phyloP scores from a whole-genome alignment of 1,140 invertebrate genomes.

The Papilio polyxenes region DNA sequence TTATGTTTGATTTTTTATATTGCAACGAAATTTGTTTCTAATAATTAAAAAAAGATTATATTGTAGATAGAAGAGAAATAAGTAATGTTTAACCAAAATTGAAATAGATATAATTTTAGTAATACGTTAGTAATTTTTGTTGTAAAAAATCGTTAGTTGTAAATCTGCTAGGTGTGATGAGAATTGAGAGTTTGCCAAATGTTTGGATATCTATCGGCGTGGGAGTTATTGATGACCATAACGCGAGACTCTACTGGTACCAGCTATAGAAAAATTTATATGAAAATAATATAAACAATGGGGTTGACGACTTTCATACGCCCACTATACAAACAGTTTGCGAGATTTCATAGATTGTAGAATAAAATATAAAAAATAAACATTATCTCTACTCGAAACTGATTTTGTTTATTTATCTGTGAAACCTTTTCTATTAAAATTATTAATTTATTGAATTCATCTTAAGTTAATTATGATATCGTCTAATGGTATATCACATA shows the following conservation, averaged over 20 bases:
- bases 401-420: not conserved
- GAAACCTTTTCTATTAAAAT: not conserved
- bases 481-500: no score
- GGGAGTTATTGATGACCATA: slow-evolving; percentile 58
- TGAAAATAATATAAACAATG: slow-evolving; percentile 39
- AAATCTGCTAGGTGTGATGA: slow-evolving; percentile 55
- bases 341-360: not conserved
- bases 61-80: not conserved
- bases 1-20: slow-evolving; percentile 3
- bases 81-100: not conserved
- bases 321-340: slow-evolving; percentile 13
- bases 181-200: slow-evolving; percentile 66
- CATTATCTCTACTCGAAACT: not conserved
- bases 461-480: no score
- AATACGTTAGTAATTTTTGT: not conserved
- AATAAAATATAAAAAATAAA: not conserved
- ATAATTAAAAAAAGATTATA: not conserved
- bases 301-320: slow-evolving; percentile 40
- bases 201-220: slow-evolving; percentile 61
- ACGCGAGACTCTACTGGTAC: slow-evolving; percentile 42
- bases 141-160: slow-evolving; percentile 44
- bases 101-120: no score
- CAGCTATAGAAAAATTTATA: slow-evolving; percentile 41
- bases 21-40: not conserved
- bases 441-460: not conserved